These are phyloP conservation scores for Echinometra lucunter DNA, from an alignment of 53 echinoderm and acorn worm genomes.

Conservation along the genomic window DNA sequence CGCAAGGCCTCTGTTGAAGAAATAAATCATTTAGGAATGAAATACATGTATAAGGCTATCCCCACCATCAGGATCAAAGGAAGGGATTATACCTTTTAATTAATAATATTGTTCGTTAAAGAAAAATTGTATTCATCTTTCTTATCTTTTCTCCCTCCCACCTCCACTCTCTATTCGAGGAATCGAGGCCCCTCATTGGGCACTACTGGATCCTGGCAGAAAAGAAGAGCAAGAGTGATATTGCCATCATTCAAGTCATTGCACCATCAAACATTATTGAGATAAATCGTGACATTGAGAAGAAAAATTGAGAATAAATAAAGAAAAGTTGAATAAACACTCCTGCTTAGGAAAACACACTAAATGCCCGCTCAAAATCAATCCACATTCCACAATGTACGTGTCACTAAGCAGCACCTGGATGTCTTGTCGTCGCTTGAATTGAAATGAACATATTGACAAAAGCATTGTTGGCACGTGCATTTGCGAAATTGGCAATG, in stretches of 20 bases:
- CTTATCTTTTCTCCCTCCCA: too few relatives aligned
- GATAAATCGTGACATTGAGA: neutral
- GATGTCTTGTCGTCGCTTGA: neutral
- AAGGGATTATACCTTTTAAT: too few relatives aligned
- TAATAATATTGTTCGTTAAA: too few relatives aligned
- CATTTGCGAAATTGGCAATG: neutral
- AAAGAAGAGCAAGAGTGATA: neutral
- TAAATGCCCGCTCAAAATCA: neutral
- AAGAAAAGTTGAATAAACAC: neutral
- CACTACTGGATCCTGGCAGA: too few relatives aligned
- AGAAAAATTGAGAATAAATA: neutral
- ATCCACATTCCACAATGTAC: neutral
- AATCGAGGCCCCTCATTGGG: too few relatives aligned
- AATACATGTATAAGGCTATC: too few relatives aligned
- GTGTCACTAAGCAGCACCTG: slow-evolving; percentile 6
- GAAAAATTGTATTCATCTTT: too few relatives aligned
- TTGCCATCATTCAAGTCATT: neutral
- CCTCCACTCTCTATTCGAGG: too few relatives aligned
- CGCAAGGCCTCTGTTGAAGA: too few relatives aligned
- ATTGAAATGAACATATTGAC: slow-evolving; percentile 12
- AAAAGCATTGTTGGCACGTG: slow-evolving; percentile 22
- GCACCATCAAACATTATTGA: neutral
- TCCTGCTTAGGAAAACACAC: neutral
- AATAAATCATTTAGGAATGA: too few relatives aligned
- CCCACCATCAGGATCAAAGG: too few relatives aligned